A percentile compares a stretch with the other conserved stretches of the same genome.
Evolutionary conservation across 2,888 invertebrate genomes (phyloP).

Genomic region (Byasa hedistus): DNA sequence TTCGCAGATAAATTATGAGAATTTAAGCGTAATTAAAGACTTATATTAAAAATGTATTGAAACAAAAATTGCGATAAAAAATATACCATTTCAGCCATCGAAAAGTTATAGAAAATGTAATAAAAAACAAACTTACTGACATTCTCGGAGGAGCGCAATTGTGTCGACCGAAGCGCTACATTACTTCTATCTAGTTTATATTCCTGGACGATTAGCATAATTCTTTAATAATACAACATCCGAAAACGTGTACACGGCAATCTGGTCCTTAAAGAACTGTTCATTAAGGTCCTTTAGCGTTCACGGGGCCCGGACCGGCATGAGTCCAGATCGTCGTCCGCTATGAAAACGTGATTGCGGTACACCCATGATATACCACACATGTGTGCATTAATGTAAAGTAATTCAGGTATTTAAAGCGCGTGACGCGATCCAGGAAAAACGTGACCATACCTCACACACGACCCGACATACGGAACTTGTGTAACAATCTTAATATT

Average conservation of each 20-base stretch:
- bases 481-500: slow-evolving; percentile 29
- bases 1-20: no score
- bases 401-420: slow-evolving; percentile 29
- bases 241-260: slow-evolving; percentile 31
- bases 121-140: slow-evolving; percentile 6
- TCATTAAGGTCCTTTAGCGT: slow-evolving; percentile 3
- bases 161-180: slow-evolving; percentile 37
- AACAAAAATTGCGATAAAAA: no score
- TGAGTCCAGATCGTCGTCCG: slow-evolving; percentile 20
- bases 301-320: neutral
- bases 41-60: no score
- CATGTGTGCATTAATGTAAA: slow-evolving; percentile 32
- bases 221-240: slow-evolving; percentile 46
- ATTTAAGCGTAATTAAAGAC: no score
- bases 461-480: slow-evolving; percentile 22
- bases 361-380: slow-evolving; percentile 26
- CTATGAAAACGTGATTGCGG: slow-evolving; percentile 28
- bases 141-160: slow-evolving; percentile 5
- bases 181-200: slow-evolving; percentile 50
- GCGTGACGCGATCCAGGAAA: slow-evolving; percentile 29
- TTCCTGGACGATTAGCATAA: slow-evolving; percentile 56
- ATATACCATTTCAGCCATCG: neutral
- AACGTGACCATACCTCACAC: slow-evolving; percentile 26
- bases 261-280: slow-evolving; percentile 2
- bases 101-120: neutral